A percentile compares a stretch with the other conserved stretches of the same genome.
phyloP scores from a whole-genome alignment of 2,797 vertebrate genomes.

The Clarias pachynema region DNA sequence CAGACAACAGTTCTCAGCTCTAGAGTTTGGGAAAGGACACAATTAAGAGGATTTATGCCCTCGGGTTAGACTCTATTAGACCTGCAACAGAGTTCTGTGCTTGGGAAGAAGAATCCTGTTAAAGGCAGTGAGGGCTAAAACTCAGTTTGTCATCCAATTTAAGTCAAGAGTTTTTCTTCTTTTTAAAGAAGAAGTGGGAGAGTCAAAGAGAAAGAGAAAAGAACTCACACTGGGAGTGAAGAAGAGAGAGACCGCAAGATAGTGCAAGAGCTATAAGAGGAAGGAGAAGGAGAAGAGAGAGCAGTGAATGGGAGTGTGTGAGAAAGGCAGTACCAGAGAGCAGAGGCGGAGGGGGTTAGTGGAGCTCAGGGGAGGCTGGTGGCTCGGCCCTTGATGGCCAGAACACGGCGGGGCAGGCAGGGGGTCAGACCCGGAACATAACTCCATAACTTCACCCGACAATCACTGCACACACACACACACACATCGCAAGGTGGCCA shows the following conservation, averaged over 20 bases:
- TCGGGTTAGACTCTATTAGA: constrained; percentile 33
- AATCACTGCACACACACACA: constrained; percentile 81
- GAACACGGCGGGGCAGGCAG: constrained; percentile 96
- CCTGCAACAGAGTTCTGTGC: constrained; percentile 14
- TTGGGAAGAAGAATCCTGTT: constrained; percentile 23
- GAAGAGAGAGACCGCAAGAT: constrained; percentile 48
- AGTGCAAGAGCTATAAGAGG: constrained; percentile 32
- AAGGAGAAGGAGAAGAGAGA: constrained; percentile 18
- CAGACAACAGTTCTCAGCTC: constrained; percentile 32
- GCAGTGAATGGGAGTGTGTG: constrained; percentile 66
- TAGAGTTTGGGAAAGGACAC: constrained; percentile 30
- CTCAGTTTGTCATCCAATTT: constrained; percentile 27
- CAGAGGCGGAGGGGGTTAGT: constrained; percentile 64
- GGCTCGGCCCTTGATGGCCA: constrained; percentile 98
- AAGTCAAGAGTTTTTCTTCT: not conserved
- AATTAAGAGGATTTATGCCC: constrained; percentile 52
- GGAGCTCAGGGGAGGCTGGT: constrained; percentile 93
- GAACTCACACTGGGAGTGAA: constrained; percentile 5
- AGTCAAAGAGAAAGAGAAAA: constrained; percentile 20
- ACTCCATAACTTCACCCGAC: constrained; percentile 98
- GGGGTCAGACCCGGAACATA: constrained; percentile 97
- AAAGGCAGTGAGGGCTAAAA: constrained; percentile 22
- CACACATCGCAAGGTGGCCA: not conserved
- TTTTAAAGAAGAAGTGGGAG: constrained; percentile 61
- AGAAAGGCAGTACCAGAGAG: constrained; percentile 68